Percentiles rank a stretch among this genome's conserved stretches.
Evolutionary conservation across 2,888 invertebrate genomes (phyloP).

Genomic region (Ophraella communa): DNA sequence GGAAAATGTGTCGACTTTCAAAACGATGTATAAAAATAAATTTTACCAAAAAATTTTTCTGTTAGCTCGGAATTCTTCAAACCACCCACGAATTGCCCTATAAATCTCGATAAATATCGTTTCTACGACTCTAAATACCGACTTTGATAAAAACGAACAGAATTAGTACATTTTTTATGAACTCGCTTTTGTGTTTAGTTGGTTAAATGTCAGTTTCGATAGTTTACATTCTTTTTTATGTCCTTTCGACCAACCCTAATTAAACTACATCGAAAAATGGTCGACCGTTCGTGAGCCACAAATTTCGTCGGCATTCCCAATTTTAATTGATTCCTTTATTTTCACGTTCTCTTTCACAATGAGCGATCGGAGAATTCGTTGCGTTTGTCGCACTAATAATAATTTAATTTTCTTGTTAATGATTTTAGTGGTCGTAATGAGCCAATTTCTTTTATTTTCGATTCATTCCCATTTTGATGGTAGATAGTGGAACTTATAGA

Average conservation of each 20-base stretch:
- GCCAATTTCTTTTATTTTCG: not conserved
- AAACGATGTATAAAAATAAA: too few relatives aligned
- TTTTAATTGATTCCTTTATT: not conserved
- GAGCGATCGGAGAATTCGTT: not conserved
- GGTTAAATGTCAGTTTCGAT: not conserved
- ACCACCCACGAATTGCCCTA: too few relatives aligned
- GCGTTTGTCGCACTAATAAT: not conserved
- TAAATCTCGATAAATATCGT: too few relatives aligned
- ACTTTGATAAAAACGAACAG: not conserved
- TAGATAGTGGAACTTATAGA: too few relatives aligned
- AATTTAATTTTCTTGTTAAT: conserved; percentile 8
- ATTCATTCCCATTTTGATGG: not conserved
- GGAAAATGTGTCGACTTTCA: too few relatives aligned
- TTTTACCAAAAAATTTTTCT: too few relatives aligned
- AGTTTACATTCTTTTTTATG: not conserved
- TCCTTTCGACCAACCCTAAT: not conserved
- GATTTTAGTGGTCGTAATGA: not conserved
- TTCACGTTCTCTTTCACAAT: not conserved
- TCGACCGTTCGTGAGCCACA: not conserved
- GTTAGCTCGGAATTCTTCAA: too few relatives aligned
- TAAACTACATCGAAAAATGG: not conserved
- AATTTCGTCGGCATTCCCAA: not conserved
- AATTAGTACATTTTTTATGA: not conserved
- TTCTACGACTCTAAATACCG: not conserved
- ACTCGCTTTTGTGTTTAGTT: not conserved